Conservation (phyloP, 1,140 invertebrate genomes). For the Lepidostoma basale region DNA sequence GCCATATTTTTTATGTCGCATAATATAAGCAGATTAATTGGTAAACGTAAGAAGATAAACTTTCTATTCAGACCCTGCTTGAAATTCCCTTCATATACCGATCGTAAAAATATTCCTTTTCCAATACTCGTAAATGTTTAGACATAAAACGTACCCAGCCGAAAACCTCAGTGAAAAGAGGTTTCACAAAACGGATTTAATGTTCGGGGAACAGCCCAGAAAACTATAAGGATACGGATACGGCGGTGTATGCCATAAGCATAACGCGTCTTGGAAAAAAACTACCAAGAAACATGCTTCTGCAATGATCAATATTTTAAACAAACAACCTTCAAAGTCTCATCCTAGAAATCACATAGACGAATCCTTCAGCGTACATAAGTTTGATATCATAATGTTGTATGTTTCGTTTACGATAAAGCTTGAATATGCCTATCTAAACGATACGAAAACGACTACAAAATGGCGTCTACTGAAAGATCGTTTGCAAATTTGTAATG, state of each 20-base stretch:
- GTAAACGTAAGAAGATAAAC: neutral
- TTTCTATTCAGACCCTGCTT: neutral
- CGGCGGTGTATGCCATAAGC: neutral
- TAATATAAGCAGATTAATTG: too few species aligned
- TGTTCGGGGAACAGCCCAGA: constrained; percentile 17
- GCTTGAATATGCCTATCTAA: too few species aligned
- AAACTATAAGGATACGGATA: constrained; percentile 12
- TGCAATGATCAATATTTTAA: constrained; percentile 38
- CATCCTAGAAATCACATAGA: neutral
- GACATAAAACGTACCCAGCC: constrained; percentile 15
- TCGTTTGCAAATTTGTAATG: too few species aligned
- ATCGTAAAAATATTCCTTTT: constrained; percentile 15
- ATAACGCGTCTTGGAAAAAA: neutral
- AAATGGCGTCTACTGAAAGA: too few species aligned
- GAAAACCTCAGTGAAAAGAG: constrained; percentile 11
- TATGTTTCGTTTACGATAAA: neutral
- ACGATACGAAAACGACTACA: too few species aligned
- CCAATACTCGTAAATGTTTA: constrained; percentile 16
- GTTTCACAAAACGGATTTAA: constrained; percentile 27
- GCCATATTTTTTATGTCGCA: too few species aligned
- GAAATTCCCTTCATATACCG: neutral
- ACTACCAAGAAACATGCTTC: neutral
- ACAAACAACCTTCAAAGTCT: neutral
- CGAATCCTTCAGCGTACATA: neutral
- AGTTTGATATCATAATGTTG: neutral